Base-by-base conservation (phyloP, 2,113 vertebrate genomes). In the Amazona vittata region DNA sequence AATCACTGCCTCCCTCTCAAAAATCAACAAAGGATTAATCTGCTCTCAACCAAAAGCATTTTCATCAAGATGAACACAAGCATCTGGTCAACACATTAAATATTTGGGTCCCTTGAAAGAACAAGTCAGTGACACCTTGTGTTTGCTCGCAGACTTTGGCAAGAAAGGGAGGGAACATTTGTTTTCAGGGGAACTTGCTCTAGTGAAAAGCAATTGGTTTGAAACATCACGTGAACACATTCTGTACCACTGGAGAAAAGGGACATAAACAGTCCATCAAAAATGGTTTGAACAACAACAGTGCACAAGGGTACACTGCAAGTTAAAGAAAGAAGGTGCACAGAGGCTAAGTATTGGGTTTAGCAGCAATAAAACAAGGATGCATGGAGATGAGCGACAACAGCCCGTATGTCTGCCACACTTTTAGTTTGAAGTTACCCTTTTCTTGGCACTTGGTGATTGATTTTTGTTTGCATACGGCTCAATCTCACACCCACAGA, bases 21-120 rank as follows among this genome's bases (percentile, higher is more conserved):
- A 94, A 88, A 83, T 78, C 93, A 97, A 89, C 96, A 96, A 87
- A 93, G 64, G 86, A 77, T 55, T 87, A 83, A 94, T 88, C 86
- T 92, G 52, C 71, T 73, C 52, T 93, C 65, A 86, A 74, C 62
- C 64, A 80, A 53, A 81, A 86, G 65, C 43, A 44, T 88, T 96
- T 96, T 88, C 73, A 79, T 62, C 68, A 82, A 39, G 68, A 83
- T 0, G 5, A 92, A 85, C 39, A n/a, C 0, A 1, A 96, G 69
- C 93, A 93, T 93, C 83, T 95, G 91, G 83, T 50, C 71, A 71
- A 64, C 31, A 31, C 79, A 93, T 96, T 92, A 90, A 67, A 89
- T 26, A 55, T 81, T 60, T 89, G 75, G 68, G 71, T 69, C 50
- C 49, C 95, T 91, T 97, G 85, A 91, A 96, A 95, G 86, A 95